These are phyloP conservation scores for Steatocranus sp. DNA, from an alignment of 2,797 vertebrate genomes.

Conservation along the genomic window DNA sequence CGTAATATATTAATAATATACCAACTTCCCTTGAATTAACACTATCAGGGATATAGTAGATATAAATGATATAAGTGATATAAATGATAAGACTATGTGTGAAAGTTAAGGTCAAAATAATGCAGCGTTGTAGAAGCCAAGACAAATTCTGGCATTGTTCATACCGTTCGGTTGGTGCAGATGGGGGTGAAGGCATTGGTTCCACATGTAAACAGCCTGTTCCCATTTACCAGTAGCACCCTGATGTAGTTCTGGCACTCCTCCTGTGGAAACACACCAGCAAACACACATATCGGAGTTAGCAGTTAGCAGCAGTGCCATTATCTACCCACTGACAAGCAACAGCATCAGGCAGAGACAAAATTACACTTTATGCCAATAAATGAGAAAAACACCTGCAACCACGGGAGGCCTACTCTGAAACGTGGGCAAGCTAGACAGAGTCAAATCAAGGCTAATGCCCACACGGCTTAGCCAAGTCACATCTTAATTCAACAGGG, in stretches of 20 bases:
- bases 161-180: constrained; percentile 95
- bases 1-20: background rate
- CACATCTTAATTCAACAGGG: constrained; percentile 59
- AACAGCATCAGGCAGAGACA: constrained; percentile 24
- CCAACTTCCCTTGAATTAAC: background rate
- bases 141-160: background rate
- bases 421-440: constrained; percentile 54
- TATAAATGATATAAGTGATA: background rate
- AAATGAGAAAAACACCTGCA: constrained; percentile 61
- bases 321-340: constrained; percentile 39
- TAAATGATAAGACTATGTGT: background rate
- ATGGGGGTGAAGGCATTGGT: constrained; percentile 97
- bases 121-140: background rate
- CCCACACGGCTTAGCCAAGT: constrained; percentile 20
- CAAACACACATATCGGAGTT: constrained; percentile 33
- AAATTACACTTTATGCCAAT: constrained; percentile 52
- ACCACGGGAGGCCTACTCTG: constrained; percentile 14
- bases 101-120: background rate
- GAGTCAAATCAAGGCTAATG: constrained; percentile 65
- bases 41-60: background rate
- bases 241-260: constrained; percentile 99
- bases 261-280: constrained; percentile 77
- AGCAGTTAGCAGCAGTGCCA: constrained; percentile 18
- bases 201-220: constrained; percentile 92
- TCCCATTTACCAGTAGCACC: constrained; percentile 90